Percentiles rank a stretch among this genome's conserved stretches.
Conservation (phyloP, 2,113 vertebrate species). For the Taxidea taxus region DNA sequence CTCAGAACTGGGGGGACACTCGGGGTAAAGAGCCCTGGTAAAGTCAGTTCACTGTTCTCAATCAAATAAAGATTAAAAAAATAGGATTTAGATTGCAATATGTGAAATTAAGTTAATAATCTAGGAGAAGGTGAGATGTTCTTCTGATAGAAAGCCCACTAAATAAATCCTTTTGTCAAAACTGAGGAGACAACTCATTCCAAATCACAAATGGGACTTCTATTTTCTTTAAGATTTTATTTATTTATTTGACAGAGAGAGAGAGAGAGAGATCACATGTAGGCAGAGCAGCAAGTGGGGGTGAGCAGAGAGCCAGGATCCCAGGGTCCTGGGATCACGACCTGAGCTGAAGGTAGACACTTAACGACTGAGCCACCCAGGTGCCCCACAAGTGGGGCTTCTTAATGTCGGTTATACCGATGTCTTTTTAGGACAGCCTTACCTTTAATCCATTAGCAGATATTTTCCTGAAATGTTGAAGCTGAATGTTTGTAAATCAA, state of each 20-base stretch:
- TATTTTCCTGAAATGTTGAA: background rate
- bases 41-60: background rate
- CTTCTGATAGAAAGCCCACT: background rate
- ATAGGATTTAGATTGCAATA: background rate
- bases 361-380: too few relatives aligned
- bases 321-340: too few relatives aligned
- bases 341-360: too few relatives aligned
- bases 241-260: too few relatives aligned
- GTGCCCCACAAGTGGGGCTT: background rate
- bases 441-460: background rate
- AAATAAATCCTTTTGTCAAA: background rate
- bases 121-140: background rate
- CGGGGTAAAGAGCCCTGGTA: accelerated
- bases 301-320: too few relatives aligned
- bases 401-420: accelerated
- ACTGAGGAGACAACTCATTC: accelerated
- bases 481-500: background rate
- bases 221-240: too few relatives aligned
- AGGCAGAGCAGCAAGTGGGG: too few relatives aligned
- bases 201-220: too few relatives aligned
- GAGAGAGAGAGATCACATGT: too few relatives aligned
- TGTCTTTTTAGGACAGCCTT: background rate
- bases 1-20: background rate
- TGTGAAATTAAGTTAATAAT: background rate
- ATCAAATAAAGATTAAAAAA: background rate